phyloP scores from a whole-genome alignment of 2,888 invertebrate genomes.

The Plusia festucae region DNA sequence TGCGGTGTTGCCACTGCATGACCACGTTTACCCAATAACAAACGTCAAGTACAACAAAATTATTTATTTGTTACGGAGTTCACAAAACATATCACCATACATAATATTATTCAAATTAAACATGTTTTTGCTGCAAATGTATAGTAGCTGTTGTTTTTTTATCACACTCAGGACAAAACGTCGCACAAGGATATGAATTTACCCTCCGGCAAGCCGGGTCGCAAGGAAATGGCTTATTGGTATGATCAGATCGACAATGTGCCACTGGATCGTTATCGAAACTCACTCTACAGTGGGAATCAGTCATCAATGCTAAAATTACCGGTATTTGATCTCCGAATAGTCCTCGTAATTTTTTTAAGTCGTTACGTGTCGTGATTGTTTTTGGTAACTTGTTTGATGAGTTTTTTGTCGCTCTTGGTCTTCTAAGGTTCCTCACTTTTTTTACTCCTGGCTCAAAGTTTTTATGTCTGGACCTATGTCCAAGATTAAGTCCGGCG shows the following conservation, averaged over 20 bases:
- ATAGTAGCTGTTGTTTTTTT: constrained; percentile 25
- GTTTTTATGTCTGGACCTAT: constrained; percentile 27
- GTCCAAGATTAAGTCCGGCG: constrained; percentile 20
- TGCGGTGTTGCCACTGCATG: constrained; percentile 73
- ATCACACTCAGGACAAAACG: constrained; percentile 64
- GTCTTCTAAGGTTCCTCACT: constrained; percentile 35
- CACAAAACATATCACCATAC: constrained; percentile 15
- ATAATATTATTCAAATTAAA: constrained; percentile 15
- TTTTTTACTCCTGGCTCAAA: constrained; percentile 37
- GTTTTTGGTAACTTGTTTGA: constrained; percentile 28
- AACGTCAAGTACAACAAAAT: constrained; percentile 46
- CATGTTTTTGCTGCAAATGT: constrained; percentile 22
- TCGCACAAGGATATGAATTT: constrained; percentile 61
- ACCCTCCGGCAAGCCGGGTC: constrained; percentile 48
- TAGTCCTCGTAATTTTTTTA: constrained; percentile 46
- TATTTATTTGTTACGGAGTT: constrained; percentile 40
- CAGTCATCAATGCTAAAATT: constrained; percentile 58
- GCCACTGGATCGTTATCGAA: constrained; percentile 37
- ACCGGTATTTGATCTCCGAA: constrained; percentile 57
- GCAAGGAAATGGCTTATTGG: constrained; percentile 42
- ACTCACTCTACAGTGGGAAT: constrained; percentile 41
- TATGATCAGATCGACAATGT: constrained; percentile 47
- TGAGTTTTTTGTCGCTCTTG: constrained; percentile 29
- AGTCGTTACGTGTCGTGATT: constrained; percentile 35
- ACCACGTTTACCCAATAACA: constrained; percentile 55